Conservation (phyloP, 2,113 vertebrate species). For the Indri indri region DNA sequence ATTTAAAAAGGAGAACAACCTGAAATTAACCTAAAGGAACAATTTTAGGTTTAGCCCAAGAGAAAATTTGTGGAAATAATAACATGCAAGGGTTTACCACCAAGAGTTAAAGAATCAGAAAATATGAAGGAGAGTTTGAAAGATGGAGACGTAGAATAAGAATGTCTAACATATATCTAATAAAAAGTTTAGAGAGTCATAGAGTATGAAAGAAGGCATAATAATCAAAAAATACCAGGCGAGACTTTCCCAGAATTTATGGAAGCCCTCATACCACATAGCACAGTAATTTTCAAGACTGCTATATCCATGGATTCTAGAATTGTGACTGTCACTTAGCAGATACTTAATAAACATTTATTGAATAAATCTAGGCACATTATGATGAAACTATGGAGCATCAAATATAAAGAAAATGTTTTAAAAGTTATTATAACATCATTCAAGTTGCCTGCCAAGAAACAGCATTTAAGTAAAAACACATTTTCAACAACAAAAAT, state of each 20-base stretch:
- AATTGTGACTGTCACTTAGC: not conserved
- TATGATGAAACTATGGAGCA: not conserved
- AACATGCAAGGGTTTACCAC: too few relatives aligned
- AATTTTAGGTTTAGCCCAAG: not conserved
- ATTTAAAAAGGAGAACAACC: not conserved
- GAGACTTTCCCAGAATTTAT: not conserved
- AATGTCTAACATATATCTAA: not conserved
- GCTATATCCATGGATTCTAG: not conserved
- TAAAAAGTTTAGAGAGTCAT: not conserved
- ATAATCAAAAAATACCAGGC: not conserved
- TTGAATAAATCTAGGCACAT: not conserved
- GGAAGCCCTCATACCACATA: not conserved
- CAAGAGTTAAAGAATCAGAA: not conserved
- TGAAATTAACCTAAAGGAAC: not conserved
- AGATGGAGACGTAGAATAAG: not conserved
- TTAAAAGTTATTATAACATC: not conserved
- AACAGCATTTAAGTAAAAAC: not conserved
- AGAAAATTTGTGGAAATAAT: not conserved
- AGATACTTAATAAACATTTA: not conserved
- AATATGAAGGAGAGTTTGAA: not conserved
- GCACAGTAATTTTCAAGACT: not conserved
- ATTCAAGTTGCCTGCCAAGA: not conserved
- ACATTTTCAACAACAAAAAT: not conserved
- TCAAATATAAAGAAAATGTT: not conserved
- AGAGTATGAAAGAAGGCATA: not conserved